These are phyloP conservation scores for Rhinichthys klamathensis DNA, from an alignment of 2,113 vertebrate genomes.

Conservation along the genomic window DNA sequence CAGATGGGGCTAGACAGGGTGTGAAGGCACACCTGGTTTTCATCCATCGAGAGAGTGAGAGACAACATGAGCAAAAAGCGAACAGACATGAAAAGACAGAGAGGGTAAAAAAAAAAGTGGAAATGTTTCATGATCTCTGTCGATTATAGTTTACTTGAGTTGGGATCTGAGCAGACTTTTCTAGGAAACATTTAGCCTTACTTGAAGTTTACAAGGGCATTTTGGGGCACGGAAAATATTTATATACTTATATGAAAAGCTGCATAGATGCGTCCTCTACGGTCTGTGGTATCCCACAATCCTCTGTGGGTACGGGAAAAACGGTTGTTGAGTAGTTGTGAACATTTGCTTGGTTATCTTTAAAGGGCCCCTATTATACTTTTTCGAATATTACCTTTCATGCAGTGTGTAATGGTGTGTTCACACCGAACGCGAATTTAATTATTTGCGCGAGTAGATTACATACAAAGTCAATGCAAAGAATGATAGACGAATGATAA, in stretches of 20 bases:
- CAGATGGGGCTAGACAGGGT: constrained; percentile 65
- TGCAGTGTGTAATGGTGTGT: too few relatives aligned
- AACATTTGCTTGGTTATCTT: not conserved
- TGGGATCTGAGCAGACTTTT: not conserved
- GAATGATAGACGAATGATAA: too few relatives aligned
- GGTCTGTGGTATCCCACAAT: not conserved
- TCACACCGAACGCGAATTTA: too few relatives aligned
- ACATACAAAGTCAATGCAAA: too few relatives aligned
- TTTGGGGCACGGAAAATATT: not conserved
- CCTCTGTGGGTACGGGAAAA: not conserved
- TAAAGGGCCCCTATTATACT: too few relatives aligned
- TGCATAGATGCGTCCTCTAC: not conserved
- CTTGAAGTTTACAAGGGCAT: not conserved
- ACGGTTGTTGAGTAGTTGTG: not conserved
- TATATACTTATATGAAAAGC: not conserved
- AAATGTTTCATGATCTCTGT: not conserved
- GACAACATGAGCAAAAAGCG: constrained; percentile 52
- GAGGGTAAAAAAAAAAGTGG: not conserved
- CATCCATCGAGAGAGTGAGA: constrained; percentile 65
- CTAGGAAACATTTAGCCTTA: not conserved
- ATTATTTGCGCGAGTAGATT: too few relatives aligned
- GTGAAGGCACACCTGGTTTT: constrained; percentile 75
- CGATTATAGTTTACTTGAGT: constrained; percentile 1
- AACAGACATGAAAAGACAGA: constrained; percentile 54
- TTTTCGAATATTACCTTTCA: too few relatives aligned